phyloP scores from a whole-genome alignment of 2,888 invertebrate genomes.

The Acanthosoma haemorrhoidale region DNA sequence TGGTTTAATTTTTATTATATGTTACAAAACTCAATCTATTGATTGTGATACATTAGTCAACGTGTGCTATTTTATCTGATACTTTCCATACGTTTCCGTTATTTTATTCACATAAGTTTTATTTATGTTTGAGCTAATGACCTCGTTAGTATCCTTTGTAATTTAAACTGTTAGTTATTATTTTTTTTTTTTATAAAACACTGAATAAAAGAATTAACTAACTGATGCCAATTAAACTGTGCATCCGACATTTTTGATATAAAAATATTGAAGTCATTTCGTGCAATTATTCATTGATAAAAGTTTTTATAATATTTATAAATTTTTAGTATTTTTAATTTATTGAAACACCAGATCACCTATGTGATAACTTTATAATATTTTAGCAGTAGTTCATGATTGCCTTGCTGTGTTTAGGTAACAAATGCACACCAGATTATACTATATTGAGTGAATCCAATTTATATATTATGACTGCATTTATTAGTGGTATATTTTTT shows the following conservation, averaged over 20 bases:
- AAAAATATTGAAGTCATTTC: too few species aligned
- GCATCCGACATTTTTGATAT: too few species aligned
- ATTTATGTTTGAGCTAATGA: neutral
- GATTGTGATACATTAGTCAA: neutral
- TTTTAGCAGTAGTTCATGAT: neutral
- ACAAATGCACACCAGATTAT: too few species aligned
- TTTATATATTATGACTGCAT: too few species aligned
- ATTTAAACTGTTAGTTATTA: neutral
- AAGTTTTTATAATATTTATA: neutral
- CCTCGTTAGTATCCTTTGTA: too few species aligned
- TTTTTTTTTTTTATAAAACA: neutral
- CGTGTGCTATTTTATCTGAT: neutral
- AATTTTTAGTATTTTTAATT: neutral
- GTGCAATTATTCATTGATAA: neutral
- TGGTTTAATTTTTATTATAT: constrained; percentile 19
- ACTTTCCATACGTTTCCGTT: too few species aligned
- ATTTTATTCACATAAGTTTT: too few species aligned
- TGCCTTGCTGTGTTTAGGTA: too few species aligned
- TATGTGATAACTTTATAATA: neutral
- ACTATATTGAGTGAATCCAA: too few species aligned
- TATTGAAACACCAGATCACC: neutral
- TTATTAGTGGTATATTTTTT: too few species aligned
- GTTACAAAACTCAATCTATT: neutral
- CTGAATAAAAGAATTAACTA: neutral
- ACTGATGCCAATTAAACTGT: neutral